Evolutionary conservation across 1,140 invertebrate genomes (phyloP).

Genomic region (Drosophila jambulina): DNA sequence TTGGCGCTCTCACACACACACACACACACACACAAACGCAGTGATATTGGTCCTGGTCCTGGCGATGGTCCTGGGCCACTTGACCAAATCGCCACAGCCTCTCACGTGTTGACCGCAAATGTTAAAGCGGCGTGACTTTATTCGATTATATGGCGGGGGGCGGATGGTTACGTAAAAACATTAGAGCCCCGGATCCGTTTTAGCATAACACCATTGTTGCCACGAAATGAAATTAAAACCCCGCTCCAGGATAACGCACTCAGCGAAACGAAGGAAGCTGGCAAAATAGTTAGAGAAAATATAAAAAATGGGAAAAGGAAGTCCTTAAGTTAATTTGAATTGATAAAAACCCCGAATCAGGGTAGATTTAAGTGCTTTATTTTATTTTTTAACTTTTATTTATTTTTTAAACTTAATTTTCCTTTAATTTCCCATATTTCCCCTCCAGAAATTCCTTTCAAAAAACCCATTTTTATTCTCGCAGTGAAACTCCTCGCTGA

Average conservation of each 20-base stretch:
- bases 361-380: neutral
- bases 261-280: too few species aligned
- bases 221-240: slow-evolving; percentile 71
- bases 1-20: slow-evolving; percentile 16
- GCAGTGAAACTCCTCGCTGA: slow-evolving; percentile 24
- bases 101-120: slow-evolving; percentile 63
- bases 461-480: neutral
- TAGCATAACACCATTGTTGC: slow-evolving; percentile 66
- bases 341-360: neutral
- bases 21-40: slow-evolving; percentile 1
- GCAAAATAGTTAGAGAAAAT: neutral
- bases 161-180: slow-evolving; percentile 69
- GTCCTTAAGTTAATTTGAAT: neutral
- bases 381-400: neutral
- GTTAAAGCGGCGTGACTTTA: slow-evolving; percentile 79
- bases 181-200: slow-evolving; percentile 40
- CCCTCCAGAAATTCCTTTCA: neutral
- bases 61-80: slow-evolving; percentile 16
- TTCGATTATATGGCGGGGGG: slow-evolving; percentile 66
- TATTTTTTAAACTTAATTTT: neutral
- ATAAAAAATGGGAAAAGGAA: neutral
- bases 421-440: neutral
- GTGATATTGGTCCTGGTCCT: slow-evolving; percentile 31
- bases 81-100: slow-evolving; percentile 26
- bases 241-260: slow-evolving; percentile 11